Evolutionary conservation across 2,888 invertebrate genomes (phyloP).

Genomic region (Parnassius orleans): DNA sequence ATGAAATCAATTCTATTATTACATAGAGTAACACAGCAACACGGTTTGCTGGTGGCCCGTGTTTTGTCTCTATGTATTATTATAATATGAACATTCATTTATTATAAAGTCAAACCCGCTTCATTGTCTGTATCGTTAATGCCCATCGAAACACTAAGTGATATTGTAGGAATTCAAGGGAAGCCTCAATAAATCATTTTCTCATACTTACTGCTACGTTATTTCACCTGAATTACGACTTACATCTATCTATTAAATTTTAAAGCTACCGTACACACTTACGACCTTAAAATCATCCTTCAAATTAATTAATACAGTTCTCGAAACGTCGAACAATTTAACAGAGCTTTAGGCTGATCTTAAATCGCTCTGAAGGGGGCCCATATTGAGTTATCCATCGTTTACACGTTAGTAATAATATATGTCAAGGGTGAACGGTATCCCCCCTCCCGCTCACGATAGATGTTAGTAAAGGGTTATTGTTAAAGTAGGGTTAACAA

Average conservation of each 20-base stretch:
- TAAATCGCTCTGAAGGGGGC: constrained; percentile 66
- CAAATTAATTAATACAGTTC: constrained; percentile 70
- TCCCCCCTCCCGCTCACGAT: constrained; percentile 36
- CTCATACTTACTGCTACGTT: neutral
- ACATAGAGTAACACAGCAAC: too few species aligned
- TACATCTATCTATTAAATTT: neutral
- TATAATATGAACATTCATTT: too few species aligned
- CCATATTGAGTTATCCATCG: constrained; percentile 72
- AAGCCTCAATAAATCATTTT: neutral
- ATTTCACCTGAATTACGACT: neutral
- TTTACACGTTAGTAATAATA: constrained; percentile 71
- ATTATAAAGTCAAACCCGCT: too few species aligned
- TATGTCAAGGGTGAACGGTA: constrained; percentile 53
- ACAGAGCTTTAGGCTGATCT: constrained; percentile 67
- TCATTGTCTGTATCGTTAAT: too few species aligned
- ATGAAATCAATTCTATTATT: too few species aligned
- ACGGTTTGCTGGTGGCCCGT: too few species aligned
- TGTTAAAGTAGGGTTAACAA: constrained; percentile 41
- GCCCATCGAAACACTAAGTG: too few species aligned
- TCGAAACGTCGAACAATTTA: constrained; percentile 51
- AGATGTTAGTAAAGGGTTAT: constrained; percentile 60
- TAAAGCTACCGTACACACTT: constrained; percentile 2
- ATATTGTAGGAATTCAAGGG: too few species aligned
- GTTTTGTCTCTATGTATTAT: too few species aligned
- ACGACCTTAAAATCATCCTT: constrained; percentile 34